Base-by-base conservation (phyloP, 1,140 invertebrate genomes). In the Babylonia areolata region DNA sequence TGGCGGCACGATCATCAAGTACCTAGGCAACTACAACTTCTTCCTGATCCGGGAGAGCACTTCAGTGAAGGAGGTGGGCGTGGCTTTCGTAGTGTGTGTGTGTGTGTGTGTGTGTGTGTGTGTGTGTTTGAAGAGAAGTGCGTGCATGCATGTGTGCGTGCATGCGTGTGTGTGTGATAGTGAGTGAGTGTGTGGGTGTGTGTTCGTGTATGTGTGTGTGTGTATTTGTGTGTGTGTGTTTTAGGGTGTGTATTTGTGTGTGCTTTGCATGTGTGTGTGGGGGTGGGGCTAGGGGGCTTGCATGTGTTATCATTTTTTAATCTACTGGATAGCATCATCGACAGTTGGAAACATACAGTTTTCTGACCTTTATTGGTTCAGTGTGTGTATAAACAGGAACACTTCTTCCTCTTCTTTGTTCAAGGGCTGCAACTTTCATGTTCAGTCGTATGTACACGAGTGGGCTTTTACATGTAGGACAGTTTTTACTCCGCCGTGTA, bases 31-130 rank as follows among this genome's bases (percentile, higher is more conserved):
- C 94, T 95, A 99, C 81, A 98, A 99, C 92, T 98, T 99, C 92
- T 98, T 99, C 94, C 98, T 99, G 90, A 99, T 99, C 87, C 95
- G 98, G 82, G 98, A 99, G 95, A 98, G 97, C 85, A 98, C 97
- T 1, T 97, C 97, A 46, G 97, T 99, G 87, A 95, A 97, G 91
- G 98, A 99, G 95, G 97, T 97, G 31, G 58, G 28, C 3, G 31
- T 81, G 20, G 33, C 20, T 81, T 23, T 35, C n/a, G 35, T 5
- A 46, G 37, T 40, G 40, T 31, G n/a, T 80, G 40, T 39, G 31
- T 46, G 31, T 23, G 1, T 77, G 75, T 20, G 75, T 37, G 75
- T 37, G 75, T 37, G 75, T 69, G 0, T 69, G 58, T n/a, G 58
- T n/a, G 58, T 1, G 39, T n/a, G 75, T 37, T n/a, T 37, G 78